Base-by-base conservation (phyloP, 2,113 vertebrate species). In the Mixornis gularis region DNA sequence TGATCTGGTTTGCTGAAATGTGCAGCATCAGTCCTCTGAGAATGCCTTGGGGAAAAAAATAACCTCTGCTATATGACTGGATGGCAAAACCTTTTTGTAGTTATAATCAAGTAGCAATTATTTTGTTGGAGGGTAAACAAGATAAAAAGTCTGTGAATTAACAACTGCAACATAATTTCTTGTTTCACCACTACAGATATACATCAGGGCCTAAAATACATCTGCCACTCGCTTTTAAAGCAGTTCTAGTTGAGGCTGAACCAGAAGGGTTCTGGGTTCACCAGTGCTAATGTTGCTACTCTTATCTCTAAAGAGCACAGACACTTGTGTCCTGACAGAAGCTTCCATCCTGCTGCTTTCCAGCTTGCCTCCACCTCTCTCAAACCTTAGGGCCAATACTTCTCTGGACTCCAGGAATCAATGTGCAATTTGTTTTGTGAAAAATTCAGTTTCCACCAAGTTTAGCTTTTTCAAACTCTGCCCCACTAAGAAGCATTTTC, bases 101-200 rank as follows among this genome's bases (percentile, higher is more conserved):
- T 97, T 64, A 83, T 76, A 96, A 95, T 95, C 94, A 95, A 96
- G 79, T 66, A 96, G 43, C 72, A 89, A 94, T 96, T 91, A 72
- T 94, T 97, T 97, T 95, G 44, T 93, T 94, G 86, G 53, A 92
- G 32, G 40, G 24, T 97, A 96, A 96, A 97, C 51, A 94, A 32
- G 93, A 93, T 92, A 95, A 97, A 93, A 36, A 90, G 85, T 79
- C 70, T 0, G 2, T 92, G 87, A 96, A 92, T 95, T 88, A 96
- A 60, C 69, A 86, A 78, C 48, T 85, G 72, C n/a, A 59, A 65
- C 17, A 78, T 79, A 5, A 79, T 74, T 85, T 89, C 52, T 77
- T 29, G 24, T 79, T 78, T 93, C 25, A 40, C 17, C 8, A 2
- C 34, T 71, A 85, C 15, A 80, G 17, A 49, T n/a, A 36, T 66